phyloP scores from a whole-genome alignment of 2,113 vertebrate species.

The Indicator indicator region DNA sequence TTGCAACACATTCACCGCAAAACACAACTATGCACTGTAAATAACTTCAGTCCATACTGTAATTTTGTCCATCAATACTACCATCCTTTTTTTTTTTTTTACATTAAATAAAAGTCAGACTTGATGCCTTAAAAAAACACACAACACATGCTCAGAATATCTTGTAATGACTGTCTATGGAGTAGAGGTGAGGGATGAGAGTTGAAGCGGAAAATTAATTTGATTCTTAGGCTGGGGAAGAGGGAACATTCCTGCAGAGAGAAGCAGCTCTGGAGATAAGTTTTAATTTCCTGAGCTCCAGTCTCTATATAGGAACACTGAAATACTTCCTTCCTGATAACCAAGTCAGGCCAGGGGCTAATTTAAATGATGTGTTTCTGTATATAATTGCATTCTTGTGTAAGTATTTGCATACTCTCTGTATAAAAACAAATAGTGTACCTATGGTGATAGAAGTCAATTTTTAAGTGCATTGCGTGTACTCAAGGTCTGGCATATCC shows the following conservation, averaged over 20 bases:
- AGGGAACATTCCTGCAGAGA: conserved; percentile 55
- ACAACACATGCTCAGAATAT: not conserved
- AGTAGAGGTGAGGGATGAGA: not conserved
- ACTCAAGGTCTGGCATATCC: not conserved
- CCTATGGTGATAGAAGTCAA: not conserved
- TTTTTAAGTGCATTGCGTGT: not conserved
- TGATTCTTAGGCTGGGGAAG: conserved; percentile 37
- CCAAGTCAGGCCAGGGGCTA: conserved; percentile 47
- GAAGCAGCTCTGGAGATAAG: conserved; percentile 55
- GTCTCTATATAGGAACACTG: conserved; percentile 44
- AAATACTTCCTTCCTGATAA: conserved; percentile 62
- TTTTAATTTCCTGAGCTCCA: conserved; percentile 69
- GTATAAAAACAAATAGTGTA: not conserved
- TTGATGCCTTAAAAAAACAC: not conserved
- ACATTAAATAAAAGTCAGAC: not conserved
- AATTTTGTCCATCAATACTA: not conserved
- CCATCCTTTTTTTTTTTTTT: not conserved
- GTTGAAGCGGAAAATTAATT: conserved; percentile 50
- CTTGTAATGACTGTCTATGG: not conserved
- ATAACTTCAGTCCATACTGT: not conserved
- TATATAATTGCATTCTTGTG: not conserved
- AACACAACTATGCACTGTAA: not conserved
- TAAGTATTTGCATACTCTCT: not conserved
- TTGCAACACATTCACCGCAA: not conserved
- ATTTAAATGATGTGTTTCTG: not conserved